Base-by-base conservation (phyloP, 1,140 invertebrate genomes). In the Coelopa frigida region DNA sequence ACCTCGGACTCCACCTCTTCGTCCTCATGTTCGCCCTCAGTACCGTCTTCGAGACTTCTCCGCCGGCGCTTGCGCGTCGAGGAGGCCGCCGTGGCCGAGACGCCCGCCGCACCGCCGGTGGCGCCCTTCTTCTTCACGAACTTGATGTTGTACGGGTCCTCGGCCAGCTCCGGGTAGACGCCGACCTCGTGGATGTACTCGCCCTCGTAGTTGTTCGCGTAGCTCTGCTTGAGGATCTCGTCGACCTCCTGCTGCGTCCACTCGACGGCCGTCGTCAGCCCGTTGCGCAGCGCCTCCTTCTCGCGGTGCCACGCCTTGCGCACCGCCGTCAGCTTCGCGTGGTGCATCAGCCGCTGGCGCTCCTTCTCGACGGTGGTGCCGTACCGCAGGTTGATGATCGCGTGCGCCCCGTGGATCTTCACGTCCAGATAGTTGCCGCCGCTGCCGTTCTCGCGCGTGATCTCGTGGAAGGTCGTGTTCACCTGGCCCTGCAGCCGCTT, bases 121-220 rank as follows among this genome's bases (percentile, higher is more conserved):
- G 63, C 63, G 6, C 74, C 68, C 50, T 81, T 78, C 64, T 88
- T 88, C 71, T 90, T 91, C 10, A 85, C 77, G 61, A 94, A 92
- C 54, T 84, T 81, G 42, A 98, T 83, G 73, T 95, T 96, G 71
- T 89, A 94, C 3, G 92, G 91, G 74, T 97, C 94, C 72, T 96
- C 93, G 11, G 91, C 87, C 11, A 97, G 75, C 64, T 95, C 88
- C 0, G 93, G 91, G 74, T 91, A 95, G 14, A 82, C 72, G 54
- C 84, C 81, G 14, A 92, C 83, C 59, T 93, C 87, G 67, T 94
- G 88, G 47, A 91, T 84, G 73, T 94, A 94, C 57, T 92, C 85
- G 38, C 86, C 88, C 57, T 93, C 86, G 71, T 93, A 95, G 53
- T 83, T 86, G 4, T 80, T 75, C 11, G 86, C 84, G 55, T 82